A percentile compares a stretch with the other conserved stretches of the same genome.
Conservation (phyloP, 2,888 invertebrate species). For the Drepanosiphum platanoidis region DNA sequence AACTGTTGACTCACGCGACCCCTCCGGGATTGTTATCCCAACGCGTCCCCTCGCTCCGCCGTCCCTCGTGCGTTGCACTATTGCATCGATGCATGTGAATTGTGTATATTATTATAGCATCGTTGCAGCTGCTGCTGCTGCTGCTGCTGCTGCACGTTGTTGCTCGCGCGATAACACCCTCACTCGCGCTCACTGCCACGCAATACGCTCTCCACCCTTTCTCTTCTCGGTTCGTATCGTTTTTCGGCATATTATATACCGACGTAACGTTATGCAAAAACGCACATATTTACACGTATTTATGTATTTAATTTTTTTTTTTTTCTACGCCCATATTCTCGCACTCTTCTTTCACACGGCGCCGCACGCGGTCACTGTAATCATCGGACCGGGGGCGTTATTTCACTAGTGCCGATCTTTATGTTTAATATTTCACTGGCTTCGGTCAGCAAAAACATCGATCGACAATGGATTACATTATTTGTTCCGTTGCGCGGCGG, state of each 20-base stretch:
- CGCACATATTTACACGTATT: not conserved
- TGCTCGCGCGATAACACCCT: slow-evolving; percentile 1
- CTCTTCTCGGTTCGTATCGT: not conserved
- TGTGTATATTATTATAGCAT: not conserved
- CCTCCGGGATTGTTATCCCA: not conserved
- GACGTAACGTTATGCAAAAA: not conserved
- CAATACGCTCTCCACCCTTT: not conserved
- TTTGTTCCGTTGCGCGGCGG: not conserved
- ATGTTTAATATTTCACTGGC: not conserved
- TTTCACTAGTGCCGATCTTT: not conserved
- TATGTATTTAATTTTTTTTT: not conserved
- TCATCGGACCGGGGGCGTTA: not conserved
- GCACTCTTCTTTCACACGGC: not conserved
- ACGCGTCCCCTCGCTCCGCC: not conserved
- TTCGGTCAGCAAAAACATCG: not conserved
- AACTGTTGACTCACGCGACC: slow-evolving; percentile 8
- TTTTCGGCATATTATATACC: not conserved
- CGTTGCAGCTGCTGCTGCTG: not conserved
- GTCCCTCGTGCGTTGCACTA: not conserved
- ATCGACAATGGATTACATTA: not conserved
- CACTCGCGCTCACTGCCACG: not conserved
- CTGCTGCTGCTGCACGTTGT: not conserved
- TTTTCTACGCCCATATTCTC: not conserved
- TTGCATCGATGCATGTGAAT: too few relatives aligned
- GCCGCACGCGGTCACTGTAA: not conserved